Percentiles rank a stretch among this genome's conserved stretches.
Conservation (phyloP, 2,888 invertebrate genomes). For the Drosophila kuntzei region DNA sequence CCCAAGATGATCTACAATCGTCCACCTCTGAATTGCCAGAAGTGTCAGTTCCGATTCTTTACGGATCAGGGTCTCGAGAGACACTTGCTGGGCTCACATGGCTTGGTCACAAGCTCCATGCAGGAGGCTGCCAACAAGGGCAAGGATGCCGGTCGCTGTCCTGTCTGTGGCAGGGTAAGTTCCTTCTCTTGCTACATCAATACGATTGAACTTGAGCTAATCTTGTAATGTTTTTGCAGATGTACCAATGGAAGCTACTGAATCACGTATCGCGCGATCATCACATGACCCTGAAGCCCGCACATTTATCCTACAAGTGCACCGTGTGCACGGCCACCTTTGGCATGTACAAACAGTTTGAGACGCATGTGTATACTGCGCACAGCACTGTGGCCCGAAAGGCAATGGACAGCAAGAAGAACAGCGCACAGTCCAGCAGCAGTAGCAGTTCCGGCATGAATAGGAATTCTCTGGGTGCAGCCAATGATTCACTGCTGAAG, state of each 20-base stretch:
- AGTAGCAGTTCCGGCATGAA: conserved; percentile 60
- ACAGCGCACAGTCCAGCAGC: conserved; percentile 72
- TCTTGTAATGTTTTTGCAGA: conserved; percentile 86
- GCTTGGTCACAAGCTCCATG: conserved; percentile 97
- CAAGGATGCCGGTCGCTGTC: conserved; percentile 97
- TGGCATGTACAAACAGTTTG: conserved; percentile 97
- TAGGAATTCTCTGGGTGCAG: conserved; percentile 82
- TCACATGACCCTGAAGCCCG: conserved; percentile 95
- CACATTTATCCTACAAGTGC: conserved; percentile 97
- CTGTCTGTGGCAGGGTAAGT: conserved; percentile 96
- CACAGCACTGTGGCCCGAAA: conserved; percentile 96
- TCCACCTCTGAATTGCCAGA: conserved; percentile 97
- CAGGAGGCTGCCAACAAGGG: conserved; percentile 98
- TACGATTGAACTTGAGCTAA: not conserved
- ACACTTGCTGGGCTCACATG: conserved; percentile 97
- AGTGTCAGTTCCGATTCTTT: conserved; percentile 98
- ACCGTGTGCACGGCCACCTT: conserved; percentile 97
- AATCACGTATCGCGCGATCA: conserved; percentile 97
- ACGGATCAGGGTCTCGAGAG: conserved; percentile 98
- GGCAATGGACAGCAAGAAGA: conserved; percentile 89
- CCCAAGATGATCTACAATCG: conserved; percentile 98
- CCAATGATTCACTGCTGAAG: conserved; percentile 89
- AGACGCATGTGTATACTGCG: conserved; percentile 96
- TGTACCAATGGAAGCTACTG: conserved; percentile 96
- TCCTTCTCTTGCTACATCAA: not conserved